Conservation (phyloP, 2,113 vertebrate genomes). For the Psammodynastes pulverulentus region DNA sequence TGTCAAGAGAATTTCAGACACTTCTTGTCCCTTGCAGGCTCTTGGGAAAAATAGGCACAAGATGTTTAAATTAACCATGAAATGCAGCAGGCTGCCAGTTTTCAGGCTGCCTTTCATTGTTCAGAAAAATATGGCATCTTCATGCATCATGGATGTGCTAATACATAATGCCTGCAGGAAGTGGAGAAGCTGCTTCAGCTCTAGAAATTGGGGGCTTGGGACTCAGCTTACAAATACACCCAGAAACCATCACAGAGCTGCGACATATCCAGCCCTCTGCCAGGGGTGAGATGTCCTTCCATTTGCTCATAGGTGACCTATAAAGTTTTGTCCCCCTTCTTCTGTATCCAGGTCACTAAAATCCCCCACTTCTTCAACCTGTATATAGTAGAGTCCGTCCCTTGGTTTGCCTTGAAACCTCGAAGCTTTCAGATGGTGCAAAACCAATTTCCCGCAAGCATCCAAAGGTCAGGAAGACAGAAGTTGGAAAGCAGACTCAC, state of each 20-base stretch:
- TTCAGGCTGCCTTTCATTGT: neutral
- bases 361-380: neutral
- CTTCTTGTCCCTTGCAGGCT: neutral
- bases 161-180: slow-evolving; percentile 2
- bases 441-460: neutral
- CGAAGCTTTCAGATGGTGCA: neutral
- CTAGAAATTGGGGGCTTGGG: neutral
- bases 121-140: neutral
- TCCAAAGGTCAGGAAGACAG: neutral
- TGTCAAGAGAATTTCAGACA: slow-evolving; percentile 18
- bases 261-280: neutral
- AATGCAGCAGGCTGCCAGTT: neutral
- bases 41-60: neutral
- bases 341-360: neutral
- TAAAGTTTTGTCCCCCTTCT: neutral
- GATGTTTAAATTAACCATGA: slow-evolving; percentile 41
- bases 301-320: neutral
- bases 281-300: neutral
- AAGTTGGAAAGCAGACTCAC: neutral
- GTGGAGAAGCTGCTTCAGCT: neutral
- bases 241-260: neutral
- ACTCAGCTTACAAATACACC: neutral
- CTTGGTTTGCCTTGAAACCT: neutral
- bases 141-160: neutral
- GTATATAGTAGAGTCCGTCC: neutral